These are phyloP conservation scores for Parambassis ranga DNA, from an alignment of 2,797 vertebrate genomes.

Conservation along the genomic window DNA sequence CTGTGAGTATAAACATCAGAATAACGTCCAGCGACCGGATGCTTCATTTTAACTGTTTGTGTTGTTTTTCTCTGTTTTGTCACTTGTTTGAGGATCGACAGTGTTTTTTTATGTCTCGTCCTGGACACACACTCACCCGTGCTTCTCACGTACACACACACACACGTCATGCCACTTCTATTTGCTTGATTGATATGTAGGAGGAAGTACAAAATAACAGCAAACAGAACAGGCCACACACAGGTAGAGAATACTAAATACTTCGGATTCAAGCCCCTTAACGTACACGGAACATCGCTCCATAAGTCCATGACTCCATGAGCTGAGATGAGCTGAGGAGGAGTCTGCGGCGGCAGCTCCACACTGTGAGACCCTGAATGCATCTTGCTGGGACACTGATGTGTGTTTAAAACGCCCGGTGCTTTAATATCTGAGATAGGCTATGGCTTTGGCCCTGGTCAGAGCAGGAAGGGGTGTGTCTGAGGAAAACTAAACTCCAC, in stretches of 20 bases:
- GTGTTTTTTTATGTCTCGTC: slow-evolving; percentile 23
- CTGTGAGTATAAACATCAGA: too few species aligned
- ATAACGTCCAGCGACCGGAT: too few species aligned
- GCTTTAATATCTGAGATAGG: slow-evolving; percentile 49
- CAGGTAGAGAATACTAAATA: slow-evolving; percentile 66
- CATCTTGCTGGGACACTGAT: slow-evolving; percentile 25
- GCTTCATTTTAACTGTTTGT: not conserved
- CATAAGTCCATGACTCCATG: slow-evolving; percentile 17
- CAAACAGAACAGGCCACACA: slow-evolving; percentile 73
- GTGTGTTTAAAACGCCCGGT: slow-evolving; percentile 6
- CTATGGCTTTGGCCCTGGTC: slow-evolving; percentile 72
- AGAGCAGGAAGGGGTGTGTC: slow-evolving; percentile 22
- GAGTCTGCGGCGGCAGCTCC: slow-evolving; percentile 6
- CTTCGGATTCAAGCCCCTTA: slow-evolving; percentile 52
- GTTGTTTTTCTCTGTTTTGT: not conserved
- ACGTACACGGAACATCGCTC: slow-evolving; percentile 30
- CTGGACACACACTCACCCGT: slow-evolving; percentile 18
- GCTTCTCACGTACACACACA: slow-evolving; percentile 21
- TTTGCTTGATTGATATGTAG: slow-evolving; percentile 67
- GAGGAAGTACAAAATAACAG: slow-evolving; percentile 65
- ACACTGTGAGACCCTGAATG: slow-evolving; percentile 47
- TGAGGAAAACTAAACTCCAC: slow-evolving; percentile 26
- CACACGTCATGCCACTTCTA: slow-evolving; percentile 36
- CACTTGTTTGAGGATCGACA: slow-evolving; percentile 40
- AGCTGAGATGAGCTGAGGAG: slow-evolving; percentile 13